Evolutionary conservation across 2,113 vertebrate species (phyloP).

Genomic region (Clarias gariepinus): DNA sequence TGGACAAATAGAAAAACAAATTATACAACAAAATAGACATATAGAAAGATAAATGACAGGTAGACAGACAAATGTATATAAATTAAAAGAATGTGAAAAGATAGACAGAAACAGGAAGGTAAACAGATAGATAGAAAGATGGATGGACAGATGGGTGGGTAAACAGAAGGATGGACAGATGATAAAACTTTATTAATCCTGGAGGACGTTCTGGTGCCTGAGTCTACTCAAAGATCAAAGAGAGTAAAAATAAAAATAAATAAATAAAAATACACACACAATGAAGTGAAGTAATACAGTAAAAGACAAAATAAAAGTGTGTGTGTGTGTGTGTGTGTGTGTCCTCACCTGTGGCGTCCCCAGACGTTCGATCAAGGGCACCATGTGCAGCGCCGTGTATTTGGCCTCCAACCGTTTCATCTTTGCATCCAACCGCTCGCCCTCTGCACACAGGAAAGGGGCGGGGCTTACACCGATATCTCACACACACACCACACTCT

Average conservation of each 20-base stretch:
- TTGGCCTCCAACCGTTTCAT: slow-evolving; percentile 88
- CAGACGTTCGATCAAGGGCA: slow-evolving; percentile 84
- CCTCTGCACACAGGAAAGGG: slow-evolving; percentile 69
- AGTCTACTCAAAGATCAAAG: too few species aligned
- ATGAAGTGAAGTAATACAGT: too few species aligned
- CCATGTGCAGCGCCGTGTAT: slow-evolving; percentile 82
- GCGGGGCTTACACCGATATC: background rate
- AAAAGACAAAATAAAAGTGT: background rate
- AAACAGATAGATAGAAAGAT: background rate
- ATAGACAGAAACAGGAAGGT: background rate
- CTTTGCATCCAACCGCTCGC: slow-evolving; percentile 87
- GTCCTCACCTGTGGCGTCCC: slow-evolving; percentile 83
- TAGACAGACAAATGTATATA: too few species aligned
- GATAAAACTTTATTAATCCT: background rate
- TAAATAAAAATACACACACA: background rate
- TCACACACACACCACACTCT: background rate
- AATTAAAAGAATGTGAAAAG: background rate
- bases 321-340: background rate
- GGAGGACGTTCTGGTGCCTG: too few species aligned
- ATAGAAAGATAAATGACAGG: background rate
- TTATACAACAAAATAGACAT: too few species aligned
- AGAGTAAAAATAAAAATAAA: background rate
- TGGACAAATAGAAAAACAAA: background rate
- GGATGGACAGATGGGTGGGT: background rate
- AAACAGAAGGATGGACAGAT: background rate